Evolutionary conservation across 2,888 invertebrate genomes (phyloP), one percentile per base, ranked within the genome.

Genomic region (Protophormia terraenovae): DNA sequence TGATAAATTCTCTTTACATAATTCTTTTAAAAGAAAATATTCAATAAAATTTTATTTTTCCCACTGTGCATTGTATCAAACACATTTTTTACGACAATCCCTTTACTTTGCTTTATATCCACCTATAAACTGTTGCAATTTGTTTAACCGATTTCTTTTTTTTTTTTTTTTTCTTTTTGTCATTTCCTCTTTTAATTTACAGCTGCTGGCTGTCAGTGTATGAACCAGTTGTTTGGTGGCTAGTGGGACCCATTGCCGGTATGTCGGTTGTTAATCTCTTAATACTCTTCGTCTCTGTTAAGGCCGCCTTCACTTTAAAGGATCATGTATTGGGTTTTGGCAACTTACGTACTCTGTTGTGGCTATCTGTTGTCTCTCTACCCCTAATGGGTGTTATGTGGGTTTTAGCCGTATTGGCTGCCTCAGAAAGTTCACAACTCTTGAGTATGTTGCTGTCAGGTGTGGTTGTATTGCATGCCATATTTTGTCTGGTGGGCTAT

Each of bases 161-260:
- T 62, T 50, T 10, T 12, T 16, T 14, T n/a, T 5, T 47, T 22
- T 16, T 22, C n/a, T n/a, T n/a, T n/a, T n/a, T n/a, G n/a, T n/a
- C n/a, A 55, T 41, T 22, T 35, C n/a, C 27, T 14, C 45, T 64
- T 55, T 47, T 38, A 58, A 71, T 80, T 80, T 93, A 60, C 92
- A 98, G 98, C 92, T 99, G 99, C 92, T 99, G 98, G 98, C 94
- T 99, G 85, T 97, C 97, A 8, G 95, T 98, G 53, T 97, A 98
- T 91, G 98, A 98, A 92, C 96, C 97, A 24, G 97, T 98, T 24
- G 96, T 98, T 58, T 99, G 98, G 98, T 97, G 98, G 93, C 95
- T 98, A 89, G 97, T 98, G 87, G 97, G 97, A 3, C 98, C 99
- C 6, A 96, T 98, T 35, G 96, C 95, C 38, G 94, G 95, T 82